Percentiles rank a stretch among this genome's conserved stretches.
Evolutionary conservation across 2,113 vertebrate genomes (phyloP).

Genomic region (Sarotherodon lohbergeri): DNA sequence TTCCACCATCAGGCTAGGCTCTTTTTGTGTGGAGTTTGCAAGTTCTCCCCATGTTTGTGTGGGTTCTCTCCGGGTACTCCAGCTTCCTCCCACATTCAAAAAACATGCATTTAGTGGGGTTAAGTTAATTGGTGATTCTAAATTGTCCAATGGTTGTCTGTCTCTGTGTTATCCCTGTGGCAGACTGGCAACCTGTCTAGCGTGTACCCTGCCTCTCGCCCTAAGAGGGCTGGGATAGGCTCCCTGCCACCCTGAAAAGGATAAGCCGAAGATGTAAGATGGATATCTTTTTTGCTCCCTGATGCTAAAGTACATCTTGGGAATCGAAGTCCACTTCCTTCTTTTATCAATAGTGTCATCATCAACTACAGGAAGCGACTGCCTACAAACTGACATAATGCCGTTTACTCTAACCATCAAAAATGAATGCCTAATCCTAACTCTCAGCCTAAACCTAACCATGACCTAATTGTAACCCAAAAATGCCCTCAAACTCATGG

Average conservation of each 20-base stretch:
- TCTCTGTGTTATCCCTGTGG: background rate
- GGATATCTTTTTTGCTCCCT: background rate
- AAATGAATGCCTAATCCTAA: background rate
- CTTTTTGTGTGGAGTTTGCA: background rate
- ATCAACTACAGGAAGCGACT: background rate
- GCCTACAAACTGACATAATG: background rate
- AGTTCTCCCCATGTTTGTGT: background rate
- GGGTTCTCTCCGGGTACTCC: background rate
- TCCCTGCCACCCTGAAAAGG: background rate
- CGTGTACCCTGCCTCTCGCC: background rate
- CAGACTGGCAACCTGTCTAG: background rate
- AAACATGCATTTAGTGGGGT: background rate
- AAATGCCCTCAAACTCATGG: background rate
- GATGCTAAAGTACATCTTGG: background rate
- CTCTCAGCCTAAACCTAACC: background rate
- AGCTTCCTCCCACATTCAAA: background rate
- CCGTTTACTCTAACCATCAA: background rate
- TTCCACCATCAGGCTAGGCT: fast-evolving
- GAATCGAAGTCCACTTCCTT: background rate
- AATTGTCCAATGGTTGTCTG: background rate
- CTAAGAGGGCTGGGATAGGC: background rate
- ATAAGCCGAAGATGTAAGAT: background rate
- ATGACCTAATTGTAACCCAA: background rate
- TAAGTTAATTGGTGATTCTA: background rate
- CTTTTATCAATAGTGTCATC: background rate